A percentile compares a stretch with the other conserved stretches of the same genome.
Evolutionary conservation across 2,113 vertebrate genomes (phyloP).

Genomic region (Ochotona princeps): DNA sequence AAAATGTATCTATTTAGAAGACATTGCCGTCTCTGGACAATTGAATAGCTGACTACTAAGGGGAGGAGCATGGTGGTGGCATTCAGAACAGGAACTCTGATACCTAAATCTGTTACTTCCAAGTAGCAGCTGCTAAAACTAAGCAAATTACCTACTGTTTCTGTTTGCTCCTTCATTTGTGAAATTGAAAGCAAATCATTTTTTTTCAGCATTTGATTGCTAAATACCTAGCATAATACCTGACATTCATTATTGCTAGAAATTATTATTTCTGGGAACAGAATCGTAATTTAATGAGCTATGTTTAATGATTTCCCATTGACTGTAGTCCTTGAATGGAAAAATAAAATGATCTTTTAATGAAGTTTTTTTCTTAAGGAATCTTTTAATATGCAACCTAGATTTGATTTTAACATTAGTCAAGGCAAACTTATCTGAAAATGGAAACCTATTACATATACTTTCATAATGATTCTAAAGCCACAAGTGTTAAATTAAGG

Average conservation of each 20-base stretch:
- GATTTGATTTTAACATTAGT: neutral
- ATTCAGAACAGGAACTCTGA: no score
- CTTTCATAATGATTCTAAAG: neutral
- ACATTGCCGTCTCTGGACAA: neutral
- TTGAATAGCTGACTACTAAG: neutral
- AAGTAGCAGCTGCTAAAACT: neutral
- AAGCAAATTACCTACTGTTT: neutral
- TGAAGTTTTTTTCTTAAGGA: neutral
- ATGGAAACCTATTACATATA: neutral
- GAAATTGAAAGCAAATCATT: neutral
- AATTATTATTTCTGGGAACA: neutral
- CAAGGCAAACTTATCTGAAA: neutral
- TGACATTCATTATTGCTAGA: neutral
- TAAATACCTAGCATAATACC: neutral
- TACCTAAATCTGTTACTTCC: neutral
- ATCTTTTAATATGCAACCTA: neutral
- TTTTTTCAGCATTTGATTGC: neutral
- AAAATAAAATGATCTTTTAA: slow-evolving; percentile 5
- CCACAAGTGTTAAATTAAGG: neutral
- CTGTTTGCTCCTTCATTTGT: neutral
- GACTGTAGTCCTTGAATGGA: neutral
- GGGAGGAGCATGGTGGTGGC: no score
- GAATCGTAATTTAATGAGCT: neutral
- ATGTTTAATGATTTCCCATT: neutral
- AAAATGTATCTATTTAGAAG: neutral